Conservation (phyloP, 2,888 invertebrate species). For the Troides oblongomaculatus region DNA sequence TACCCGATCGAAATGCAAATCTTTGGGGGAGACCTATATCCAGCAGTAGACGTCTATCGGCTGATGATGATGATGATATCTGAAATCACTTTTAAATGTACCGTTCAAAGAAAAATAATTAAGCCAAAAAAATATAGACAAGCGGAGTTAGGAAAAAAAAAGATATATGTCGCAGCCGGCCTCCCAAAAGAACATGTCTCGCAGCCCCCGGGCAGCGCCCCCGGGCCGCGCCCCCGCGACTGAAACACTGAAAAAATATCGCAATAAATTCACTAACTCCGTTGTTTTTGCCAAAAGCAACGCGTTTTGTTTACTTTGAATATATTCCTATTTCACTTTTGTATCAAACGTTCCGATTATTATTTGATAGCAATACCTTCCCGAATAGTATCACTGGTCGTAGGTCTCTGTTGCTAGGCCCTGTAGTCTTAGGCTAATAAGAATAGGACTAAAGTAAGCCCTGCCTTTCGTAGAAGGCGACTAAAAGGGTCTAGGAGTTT, state of each 20-base stretch:
- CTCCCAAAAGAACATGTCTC: not conserved
- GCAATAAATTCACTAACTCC: constrained; percentile 16
- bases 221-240: constrained; percentile 1
- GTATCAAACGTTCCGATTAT: not conserved
- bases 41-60: no score
- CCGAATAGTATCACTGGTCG: no score
- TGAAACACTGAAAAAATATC: constrained; percentile 16
- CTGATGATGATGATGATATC: no score
- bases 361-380: not conserved
- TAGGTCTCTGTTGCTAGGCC: no score
- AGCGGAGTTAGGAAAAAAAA: not conserved
- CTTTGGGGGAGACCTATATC: no score
- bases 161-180: not conserved
- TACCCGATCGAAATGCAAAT: no score
- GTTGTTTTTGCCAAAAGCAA: constrained; percentile 14
- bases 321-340: not conserved
- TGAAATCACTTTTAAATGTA: no score
- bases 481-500: no score
- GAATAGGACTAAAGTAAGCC: no score
- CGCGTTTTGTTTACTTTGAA: not conserved
- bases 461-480: no score
- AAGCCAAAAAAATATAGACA: not conserved
- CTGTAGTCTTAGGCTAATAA: no score
- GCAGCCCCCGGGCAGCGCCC: not conserved
- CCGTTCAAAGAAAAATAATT: not conserved